Percentiles rank a stretch among this genome's conserved stretches.
These are phyloP conservation scores for Scytalopus superciliaris DNA, from an alignment of 2,113 vertebrate species.

Conservation along the genomic window DNA sequence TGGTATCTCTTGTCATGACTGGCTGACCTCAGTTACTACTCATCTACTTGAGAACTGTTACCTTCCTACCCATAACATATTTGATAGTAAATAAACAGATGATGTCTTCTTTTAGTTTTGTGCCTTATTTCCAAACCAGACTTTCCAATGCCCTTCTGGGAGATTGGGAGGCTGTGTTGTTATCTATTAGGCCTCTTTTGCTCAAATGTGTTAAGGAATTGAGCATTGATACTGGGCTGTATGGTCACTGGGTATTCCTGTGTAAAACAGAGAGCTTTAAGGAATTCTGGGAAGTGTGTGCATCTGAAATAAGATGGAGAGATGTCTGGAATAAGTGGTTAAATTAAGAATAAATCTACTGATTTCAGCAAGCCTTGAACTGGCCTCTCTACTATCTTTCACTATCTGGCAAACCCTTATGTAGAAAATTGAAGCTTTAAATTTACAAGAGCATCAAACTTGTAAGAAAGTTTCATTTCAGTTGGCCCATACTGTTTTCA, in stretches of 20 bases:
- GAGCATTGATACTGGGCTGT: background rate
- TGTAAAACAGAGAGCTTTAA: background rate
- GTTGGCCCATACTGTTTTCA: background rate
- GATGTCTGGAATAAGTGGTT: background rate
- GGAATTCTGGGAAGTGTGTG: background rate
- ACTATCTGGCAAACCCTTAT: background rate
- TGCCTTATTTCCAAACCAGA: background rate
- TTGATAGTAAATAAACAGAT: background rate
- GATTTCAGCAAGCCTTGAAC: background rate
- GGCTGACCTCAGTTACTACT: background rate
- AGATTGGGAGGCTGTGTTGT: background rate
- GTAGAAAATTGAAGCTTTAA: background rate
- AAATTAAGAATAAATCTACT: background rate
- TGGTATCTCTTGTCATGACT: background rate
- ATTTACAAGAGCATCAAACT: background rate
- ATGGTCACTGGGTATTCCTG: background rate
- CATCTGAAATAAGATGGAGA: background rate
- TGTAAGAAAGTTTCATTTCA: background rate
- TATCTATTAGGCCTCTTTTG: fast-evolving
- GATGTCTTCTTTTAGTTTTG: background rate
- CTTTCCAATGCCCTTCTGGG: background rate
- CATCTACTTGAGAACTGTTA: background rate
- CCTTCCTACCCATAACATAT: background rate
- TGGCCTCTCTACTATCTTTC: background rate
- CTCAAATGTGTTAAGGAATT: background rate